A percentile compares a stretch with the other conserved stretches of the same genome.
phyloP scores from a whole-genome alignment of 2,888 invertebrate species.

The Tetranychus piercei region DNA sequence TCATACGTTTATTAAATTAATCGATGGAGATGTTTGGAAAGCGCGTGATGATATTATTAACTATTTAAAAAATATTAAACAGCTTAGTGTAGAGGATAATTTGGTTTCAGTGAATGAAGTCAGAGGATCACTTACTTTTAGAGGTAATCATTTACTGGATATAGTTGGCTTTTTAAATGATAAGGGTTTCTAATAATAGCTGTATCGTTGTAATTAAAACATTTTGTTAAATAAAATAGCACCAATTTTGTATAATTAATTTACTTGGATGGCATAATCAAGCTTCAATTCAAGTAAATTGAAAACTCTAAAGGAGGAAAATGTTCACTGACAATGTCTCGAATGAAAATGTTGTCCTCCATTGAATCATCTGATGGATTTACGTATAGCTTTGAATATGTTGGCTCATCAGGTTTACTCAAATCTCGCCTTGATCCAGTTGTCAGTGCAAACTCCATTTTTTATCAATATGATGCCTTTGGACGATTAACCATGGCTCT shows the following conservation, averaged over 20 bases:
- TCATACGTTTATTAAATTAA: conserved; percentile 46
- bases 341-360: conserved; percentile 32
- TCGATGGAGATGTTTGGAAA: conserved; percentile 67
- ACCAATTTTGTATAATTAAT: too few relatives aligned
- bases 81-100: conserved; percentile 29
- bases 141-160: conserved; percentile 53
- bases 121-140: conserved; percentile 46
- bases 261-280: too few relatives aligned
- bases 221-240: not conserved
- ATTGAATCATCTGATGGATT: conserved; percentile 33
- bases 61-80: conserved; percentile 7
- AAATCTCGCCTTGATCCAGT: conserved; percentile 30
- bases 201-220: not conserved
- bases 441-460: conserved; percentile 41
- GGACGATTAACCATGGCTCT: conserved; percentile 49
- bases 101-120: conserved; percentile 53
- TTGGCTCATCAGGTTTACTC: conserved; percentile 33
- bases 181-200: conserved; percentile 49
- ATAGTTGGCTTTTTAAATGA: conserved; percentile 48
- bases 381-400: conserved; percentile 33
- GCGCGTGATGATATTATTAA: conserved; percentile 26
- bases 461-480: conserved; percentile 74
- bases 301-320: conserved; percentile 37
- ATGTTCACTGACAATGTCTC: conserved; percentile 32
- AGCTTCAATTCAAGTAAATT: too few relatives aligned